A percentile compares a stretch with the other conserved stretches of the same genome.
Conservation (phyloP, 2,888 invertebrate genomes). For the Lasioglossum marginatum region DNA sequence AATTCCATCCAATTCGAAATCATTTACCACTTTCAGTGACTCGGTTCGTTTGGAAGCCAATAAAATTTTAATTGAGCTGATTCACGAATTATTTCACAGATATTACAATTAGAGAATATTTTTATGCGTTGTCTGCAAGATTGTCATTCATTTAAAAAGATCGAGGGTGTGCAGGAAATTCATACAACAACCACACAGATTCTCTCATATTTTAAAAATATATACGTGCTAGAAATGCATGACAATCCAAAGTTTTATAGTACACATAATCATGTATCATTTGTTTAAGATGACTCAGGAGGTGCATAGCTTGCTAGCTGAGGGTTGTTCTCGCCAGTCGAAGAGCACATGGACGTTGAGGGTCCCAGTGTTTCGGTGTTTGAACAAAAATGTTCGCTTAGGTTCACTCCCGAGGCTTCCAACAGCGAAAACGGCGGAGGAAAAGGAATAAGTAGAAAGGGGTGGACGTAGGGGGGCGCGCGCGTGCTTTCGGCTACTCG, state of each 20-base stretch:
- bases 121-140: not conserved
- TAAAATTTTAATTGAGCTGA: not conserved
- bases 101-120: not conserved
- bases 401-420: not conserved
- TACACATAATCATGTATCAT: not conserved
- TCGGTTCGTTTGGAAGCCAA: not conserved
- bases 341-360: no score
- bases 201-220: not conserved
- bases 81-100: not conserved
- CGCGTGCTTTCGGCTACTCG: constrained; percentile 70
- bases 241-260: not conserved
- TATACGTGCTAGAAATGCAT: not conserved
- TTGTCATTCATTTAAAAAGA: not conserved
- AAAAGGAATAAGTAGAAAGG: constrained; percentile 7
- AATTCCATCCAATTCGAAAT: not conserved
- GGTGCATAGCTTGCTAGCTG: not conserved
- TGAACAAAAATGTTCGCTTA: not conserved
- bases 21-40: not conserved
- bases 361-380: not conserved
- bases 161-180: no score
- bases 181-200: no score
- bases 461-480: not conserved
- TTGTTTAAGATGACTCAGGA: not conserved
- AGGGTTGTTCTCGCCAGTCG: not conserved
- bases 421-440: constrained; percentile 28